Conservation (phyloP, 2,113 vertebrate genomes). For the Dicentrarchus labrax region DNA sequence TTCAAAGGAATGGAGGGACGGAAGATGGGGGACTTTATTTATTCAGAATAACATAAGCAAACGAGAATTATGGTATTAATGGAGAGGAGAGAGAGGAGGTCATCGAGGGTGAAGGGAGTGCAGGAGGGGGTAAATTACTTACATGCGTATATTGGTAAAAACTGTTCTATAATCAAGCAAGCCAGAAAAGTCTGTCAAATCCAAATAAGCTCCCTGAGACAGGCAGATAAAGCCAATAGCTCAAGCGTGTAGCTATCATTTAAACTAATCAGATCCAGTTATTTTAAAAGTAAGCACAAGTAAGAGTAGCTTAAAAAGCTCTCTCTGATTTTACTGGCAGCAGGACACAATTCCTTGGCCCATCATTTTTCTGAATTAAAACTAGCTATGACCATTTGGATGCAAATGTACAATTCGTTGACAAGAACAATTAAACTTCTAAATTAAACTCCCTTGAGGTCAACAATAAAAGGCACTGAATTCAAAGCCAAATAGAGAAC, state of each 20-base stretch:
- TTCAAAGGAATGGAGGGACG: slow-evolving; percentile 65
- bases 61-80: slow-evolving; percentile 61
- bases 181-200: slow-evolving; percentile 21
- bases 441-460: slow-evolving; percentile 1
- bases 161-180: slow-evolving; percentile 6
- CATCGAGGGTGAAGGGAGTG: slow-evolving; percentile 6
- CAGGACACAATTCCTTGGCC: slow-evolving; percentile 1
- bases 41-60: slow-evolving; percentile 50
- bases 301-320: background rate
- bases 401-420: background rate
- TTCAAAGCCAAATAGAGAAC: background rate
- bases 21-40: slow-evolving; percentile 45
- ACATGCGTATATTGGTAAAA: background rate
- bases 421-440: background rate
- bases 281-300: slow-evolving; percentile 18
- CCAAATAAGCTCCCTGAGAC: slow-evolving; percentile 50
- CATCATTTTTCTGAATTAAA: background rate
- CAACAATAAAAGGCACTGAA: background rate
- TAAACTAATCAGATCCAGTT: slow-evolving; percentile 56
- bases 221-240: slow-evolving; percentile 37
- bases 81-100: slow-evolving; percentile 30
- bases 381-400: background rate
- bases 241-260: slow-evolving; percentile 15
- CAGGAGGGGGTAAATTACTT: slow-evolving; percentile 21
- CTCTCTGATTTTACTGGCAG: slow-evolving; percentile 12